Percentiles rank a stretch among this genome's conserved stretches.
Evolutionary conservation across 2,113 vertebrate species (phyloP).

Genomic region (Pelodiscus sinensis): DNA sequence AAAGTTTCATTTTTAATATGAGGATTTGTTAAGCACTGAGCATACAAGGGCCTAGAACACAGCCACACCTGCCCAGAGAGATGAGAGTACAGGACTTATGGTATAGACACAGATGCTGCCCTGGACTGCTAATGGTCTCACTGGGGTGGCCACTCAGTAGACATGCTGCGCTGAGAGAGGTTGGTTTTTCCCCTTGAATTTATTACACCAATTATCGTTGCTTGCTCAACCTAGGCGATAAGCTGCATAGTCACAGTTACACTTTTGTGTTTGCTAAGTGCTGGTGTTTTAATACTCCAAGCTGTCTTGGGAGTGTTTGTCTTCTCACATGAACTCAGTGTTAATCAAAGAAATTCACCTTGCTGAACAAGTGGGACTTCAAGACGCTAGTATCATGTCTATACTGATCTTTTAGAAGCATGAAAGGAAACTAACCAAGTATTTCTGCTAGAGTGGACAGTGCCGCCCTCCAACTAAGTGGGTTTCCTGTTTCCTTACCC

Average conservation of each 20-base stretch:
- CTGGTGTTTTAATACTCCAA: not conserved
- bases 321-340: not conserved
- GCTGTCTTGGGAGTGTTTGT: not conserved
- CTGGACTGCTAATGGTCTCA: not conserved
- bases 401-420: not conserved
- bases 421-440: not conserved
- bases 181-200: not conserved
- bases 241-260: not conserved
- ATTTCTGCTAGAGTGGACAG: not conserved
- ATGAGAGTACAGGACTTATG: not conserved
- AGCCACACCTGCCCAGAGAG: not conserved
- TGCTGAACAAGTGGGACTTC: not conserved
- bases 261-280: not conserved
- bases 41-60: not conserved
- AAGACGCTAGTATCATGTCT: fast-evolving
- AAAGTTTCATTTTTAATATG: not conserved
- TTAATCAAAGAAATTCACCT: not conserved
- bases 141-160: not conserved
- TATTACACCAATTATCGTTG: not conserved
- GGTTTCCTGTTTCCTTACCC: not conserved
- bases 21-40: not conserved
- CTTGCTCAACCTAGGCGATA: not conserved
- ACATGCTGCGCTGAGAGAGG: not conserved
- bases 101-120: not conserved
- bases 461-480: not conserved